Evolutionary conservation across 2,797 vertebrate species (phyloP).

Genomic region (Hafferia zeledoni): DNA sequence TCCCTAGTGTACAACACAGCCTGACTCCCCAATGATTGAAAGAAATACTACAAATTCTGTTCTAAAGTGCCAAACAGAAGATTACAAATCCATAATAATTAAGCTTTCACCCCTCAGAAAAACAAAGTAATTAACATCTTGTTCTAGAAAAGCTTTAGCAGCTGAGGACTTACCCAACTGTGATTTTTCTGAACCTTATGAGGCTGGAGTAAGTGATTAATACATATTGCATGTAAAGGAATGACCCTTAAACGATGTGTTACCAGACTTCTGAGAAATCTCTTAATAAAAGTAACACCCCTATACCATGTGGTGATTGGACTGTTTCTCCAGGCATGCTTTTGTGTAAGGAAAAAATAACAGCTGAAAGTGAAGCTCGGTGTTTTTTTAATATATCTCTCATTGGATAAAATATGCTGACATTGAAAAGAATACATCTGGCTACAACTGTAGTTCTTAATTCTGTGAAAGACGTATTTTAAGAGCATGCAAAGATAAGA

Average conservation of each 20-base stretch:
- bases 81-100: conserved; percentile 28
- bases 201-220: background rate
- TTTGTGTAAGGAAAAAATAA: background rate
- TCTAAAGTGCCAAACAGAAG: background rate
- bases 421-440: background rate
- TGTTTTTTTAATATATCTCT: background rate
- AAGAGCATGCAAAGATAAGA: background rate
- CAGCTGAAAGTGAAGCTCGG: accelerated
- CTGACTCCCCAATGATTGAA: background rate
- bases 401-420: background rate
- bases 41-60: conserved; percentile 7
- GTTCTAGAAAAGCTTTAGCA: conserved; percentile 1
- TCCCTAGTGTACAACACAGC: background rate
- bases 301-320: background rate
- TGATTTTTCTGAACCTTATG: background rate
- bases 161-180: background rate
- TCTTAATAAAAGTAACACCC: background rate
- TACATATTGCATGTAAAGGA: background rate
- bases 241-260: background rate
- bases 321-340: background rate
- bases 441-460: background rate
- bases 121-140: conserved; percentile 35
- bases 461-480: background rate
- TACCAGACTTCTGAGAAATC: background rate
- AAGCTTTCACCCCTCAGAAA: conserved; percentile 27